These are phyloP conservation scores for Tetrax tetrax DNA, from an alignment of 2,113 vertebrate genomes.

Conservation along the genomic window DNA sequence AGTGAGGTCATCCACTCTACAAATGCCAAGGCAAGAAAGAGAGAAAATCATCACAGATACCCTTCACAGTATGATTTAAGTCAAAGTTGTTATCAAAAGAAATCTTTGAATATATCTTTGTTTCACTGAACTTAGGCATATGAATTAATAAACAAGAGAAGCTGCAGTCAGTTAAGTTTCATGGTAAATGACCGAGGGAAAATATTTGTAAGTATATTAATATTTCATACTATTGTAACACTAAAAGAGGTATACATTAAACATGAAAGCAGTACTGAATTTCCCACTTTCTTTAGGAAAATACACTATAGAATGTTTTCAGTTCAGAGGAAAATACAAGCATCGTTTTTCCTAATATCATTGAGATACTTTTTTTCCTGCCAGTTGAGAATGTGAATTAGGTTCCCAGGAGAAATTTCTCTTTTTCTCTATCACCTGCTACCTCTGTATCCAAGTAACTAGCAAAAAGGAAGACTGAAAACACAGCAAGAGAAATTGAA, in stretches of 20 bases:
- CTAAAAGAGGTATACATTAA: not conserved
- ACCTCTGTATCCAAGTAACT: not conserved
- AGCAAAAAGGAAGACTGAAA: not conserved
- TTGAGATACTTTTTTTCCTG: not conserved
- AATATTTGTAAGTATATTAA: not conserved
- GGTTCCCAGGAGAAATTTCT: not conserved
- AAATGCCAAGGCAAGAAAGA: not conserved
- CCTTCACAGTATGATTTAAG: not conserved
- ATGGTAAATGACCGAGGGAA: not conserved
- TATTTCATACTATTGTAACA: constrained; percentile 3
- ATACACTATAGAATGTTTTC: not conserved
- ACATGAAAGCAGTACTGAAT: not conserved
- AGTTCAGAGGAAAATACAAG: not conserved
- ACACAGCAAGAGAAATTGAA: not conserved
- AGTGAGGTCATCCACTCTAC: not conserved
- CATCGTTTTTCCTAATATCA: not conserved
- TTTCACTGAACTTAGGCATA: not conserved
- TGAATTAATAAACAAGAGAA: not conserved
- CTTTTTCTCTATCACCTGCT: not conserved
- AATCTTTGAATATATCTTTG: not conserved
- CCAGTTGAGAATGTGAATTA: not conserved
- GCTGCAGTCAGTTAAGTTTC: not conserved
- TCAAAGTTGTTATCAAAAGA: not conserved
- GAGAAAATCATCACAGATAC: not conserved
- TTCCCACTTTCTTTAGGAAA: not conserved